Conservation (phyloP, 2,888 invertebrate species). For the Allygus modestus region DNA sequence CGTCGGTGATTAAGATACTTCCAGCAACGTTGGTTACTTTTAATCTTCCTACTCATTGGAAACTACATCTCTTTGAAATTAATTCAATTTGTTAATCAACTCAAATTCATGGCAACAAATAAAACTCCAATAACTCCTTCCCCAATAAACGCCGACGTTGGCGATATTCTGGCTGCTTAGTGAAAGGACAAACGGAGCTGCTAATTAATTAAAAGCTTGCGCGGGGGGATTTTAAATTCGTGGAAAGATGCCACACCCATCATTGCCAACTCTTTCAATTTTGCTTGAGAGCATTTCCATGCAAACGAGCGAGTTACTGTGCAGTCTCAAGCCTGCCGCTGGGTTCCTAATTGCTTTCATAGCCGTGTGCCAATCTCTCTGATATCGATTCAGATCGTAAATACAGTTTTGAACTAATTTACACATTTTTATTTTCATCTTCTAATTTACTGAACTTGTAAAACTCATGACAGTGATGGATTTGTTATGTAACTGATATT, state of each 20-base stretch:
- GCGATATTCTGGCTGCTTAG: not conserved
- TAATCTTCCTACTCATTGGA: too few relatives aligned
- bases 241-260: slow-evolving; percentile 24
- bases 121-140: not conserved
- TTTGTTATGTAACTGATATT: too few relatives aligned
- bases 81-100: slow-evolving; percentile 1
- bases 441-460: too few relatives aligned
- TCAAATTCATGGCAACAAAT: slow-evolving; percentile 9
- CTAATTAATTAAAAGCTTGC: slow-evolving; percentile 32
- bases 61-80: too few relatives aligned
- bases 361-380: not conserved
- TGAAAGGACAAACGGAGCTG: not conserved
- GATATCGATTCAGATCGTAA: too few relatives aligned
- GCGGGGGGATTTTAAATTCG: slow-evolving; percentile 11
- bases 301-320: not conserved
- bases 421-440: too few relatives aligned
- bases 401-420: too few relatives aligned
- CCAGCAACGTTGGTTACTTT: too few relatives aligned
- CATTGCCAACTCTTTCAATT: slow-evolving; percentile 26
- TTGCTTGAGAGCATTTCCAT: slow-evolving; percentile 6
- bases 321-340: not conserved
- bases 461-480: too few relatives aligned
- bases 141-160: not conserved
- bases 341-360: not conserved
- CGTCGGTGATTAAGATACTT: too few relatives aligned